These are phyloP conservation scores for Philypnodon macrostomus DNA, from an alignment of 2,797 vertebrate species.

Conservation along the genomic window DNA sequence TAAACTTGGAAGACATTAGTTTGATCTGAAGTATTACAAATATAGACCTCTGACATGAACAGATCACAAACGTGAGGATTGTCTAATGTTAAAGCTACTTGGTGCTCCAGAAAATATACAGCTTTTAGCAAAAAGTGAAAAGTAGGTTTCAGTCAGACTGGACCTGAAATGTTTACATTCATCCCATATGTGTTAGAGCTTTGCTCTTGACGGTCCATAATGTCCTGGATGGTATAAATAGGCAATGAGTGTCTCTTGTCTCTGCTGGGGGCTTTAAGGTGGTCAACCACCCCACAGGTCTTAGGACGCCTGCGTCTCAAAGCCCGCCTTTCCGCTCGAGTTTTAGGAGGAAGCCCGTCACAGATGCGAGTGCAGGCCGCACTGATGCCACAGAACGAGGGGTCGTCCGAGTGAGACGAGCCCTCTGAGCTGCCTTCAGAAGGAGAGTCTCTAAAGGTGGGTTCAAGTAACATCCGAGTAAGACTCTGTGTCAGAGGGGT, in stretches of 20 bases:
- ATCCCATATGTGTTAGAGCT: slow-evolving; percentile 45
- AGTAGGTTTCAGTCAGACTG: slow-evolving; percentile 34
- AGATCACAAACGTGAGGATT: slow-evolving; percentile 24
- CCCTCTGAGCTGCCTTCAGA: slow-evolving; percentile 91
- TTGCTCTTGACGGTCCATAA: slow-evolving; percentile 51
- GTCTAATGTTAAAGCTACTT: slow-evolving; percentile 31
- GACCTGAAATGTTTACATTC: slow-evolving; percentile 53
- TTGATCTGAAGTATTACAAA: slow-evolving; percentile 41
- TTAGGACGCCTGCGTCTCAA: slow-evolving; percentile 84
- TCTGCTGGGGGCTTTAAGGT: slow-evolving; percentile 75
- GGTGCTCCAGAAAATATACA: slow-evolving; percentile 24
- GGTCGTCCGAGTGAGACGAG: slow-evolving; percentile 91
- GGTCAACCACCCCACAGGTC: slow-evolving; percentile 76
- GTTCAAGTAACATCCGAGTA: slow-evolving; percentile 37
- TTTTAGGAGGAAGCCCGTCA: slow-evolving; percentile 76
- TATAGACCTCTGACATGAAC: slow-evolving; percentile 37
- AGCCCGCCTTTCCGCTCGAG: slow-evolving; percentile 79
- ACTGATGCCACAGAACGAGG: slow-evolving; percentile 91
- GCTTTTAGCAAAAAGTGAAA: slow-evolving; percentile 17
- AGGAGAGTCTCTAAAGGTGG: slow-evolving; percentile 64
- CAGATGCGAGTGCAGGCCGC: slow-evolving; percentile 85
- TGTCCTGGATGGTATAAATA: slow-evolving; percentile 54
- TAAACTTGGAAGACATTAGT: slow-evolving; percentile 48
- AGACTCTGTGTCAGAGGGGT: slow-evolving; percentile 12
- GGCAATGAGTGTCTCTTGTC: slow-evolving; percentile 24